Base-by-base conservation (phyloP, 2,113 vertebrate species). In the Carassius carassius region DNA sequence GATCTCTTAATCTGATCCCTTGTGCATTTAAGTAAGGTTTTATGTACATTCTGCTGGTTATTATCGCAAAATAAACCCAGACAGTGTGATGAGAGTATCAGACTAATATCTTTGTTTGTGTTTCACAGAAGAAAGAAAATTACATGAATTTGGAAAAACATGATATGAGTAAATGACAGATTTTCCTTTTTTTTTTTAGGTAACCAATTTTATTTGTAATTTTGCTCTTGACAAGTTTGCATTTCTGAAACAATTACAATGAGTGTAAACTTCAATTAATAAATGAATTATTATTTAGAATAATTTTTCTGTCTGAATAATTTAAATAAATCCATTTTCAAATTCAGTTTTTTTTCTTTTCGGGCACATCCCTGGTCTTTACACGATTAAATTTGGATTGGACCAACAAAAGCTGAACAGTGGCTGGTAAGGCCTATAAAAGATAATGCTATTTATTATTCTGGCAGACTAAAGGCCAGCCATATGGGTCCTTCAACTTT, bases 361-460 rank as follows among this genome's bases (percentile, higher is more conserved):
- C 17, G 3, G 25, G 23, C 8, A 70, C 67, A 37, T 70, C 32
- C 17, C 21, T 41, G n/a, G 2, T 13, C 58, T 72, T 69, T 32
- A 13, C 69, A 58, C n/a, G 77, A 81, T 70, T 73, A 19, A 81
- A 9, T 75, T 82, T 81, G 56, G 44, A 80, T 35, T 84, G n/a
- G 11, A 41, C 81, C 76, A 81, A 84, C 25, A 78, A 78, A 65
- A 44, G 4, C 23, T 67, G 35, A 72, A 47, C 70, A 73, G 79
- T 75, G 56, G 58, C 47, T 41, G 8, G 67, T 37, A 80, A 65
- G 82, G 3, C 41, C 23, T 41, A 58, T 83, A 80, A 85, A 82
- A 85, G 51, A 83, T 79, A 83, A 79, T 75, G 44, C 10, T 14
- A 81, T 35, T 47, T 85, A 88, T 83, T 80, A 80, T 73, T 79